Conservation (phyloP, 2,888 invertebrate genomes). For the Fabriciana adippe region DNA sequence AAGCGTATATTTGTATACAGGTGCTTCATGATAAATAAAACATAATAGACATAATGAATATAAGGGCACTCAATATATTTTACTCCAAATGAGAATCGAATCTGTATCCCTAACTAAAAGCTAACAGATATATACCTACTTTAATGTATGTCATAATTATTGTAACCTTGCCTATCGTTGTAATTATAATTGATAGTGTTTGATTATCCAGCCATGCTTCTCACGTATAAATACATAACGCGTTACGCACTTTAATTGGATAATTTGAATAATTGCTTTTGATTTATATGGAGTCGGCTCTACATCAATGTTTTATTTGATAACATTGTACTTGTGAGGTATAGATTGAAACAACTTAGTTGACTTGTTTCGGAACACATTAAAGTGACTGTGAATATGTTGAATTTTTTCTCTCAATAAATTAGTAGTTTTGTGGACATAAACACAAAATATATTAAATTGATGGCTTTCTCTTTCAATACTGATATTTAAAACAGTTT, state of each 20-base stretch:
- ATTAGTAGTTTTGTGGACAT: slow-evolving; percentile 3
- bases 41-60: no score
- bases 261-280: slow-evolving; percentile 58
- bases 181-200: slow-evolving; percentile 32
- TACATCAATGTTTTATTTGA: slow-evolving; percentile 4
- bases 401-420: not conserved
- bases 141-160: slow-evolving; percentile 23
- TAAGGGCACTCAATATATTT: no score
- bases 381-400: no score
- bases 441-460: slow-evolving; percentile 5
- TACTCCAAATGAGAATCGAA: no score
- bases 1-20: no score
- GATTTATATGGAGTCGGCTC: slow-evolving; percentile 25
- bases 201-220: slow-evolving; percentile 40
- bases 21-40: no score
- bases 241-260: slow-evolving; percentile 49
- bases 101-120: not conserved
- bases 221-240: slow-evolving; percentile 47
- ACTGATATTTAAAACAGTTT: slow-evolving; percentile 17
- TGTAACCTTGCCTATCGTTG: slow-evolving; percentile 43
- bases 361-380: not conserved
- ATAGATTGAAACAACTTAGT: not conserved
- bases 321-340: not conserved
- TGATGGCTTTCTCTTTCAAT: slow-evolving; percentile 14
- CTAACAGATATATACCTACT: not conserved